Evolutionary conservation across 2,797 vertebrate genomes (phyloP).

Genomic region (Sebastes melanostomus): DNA sequence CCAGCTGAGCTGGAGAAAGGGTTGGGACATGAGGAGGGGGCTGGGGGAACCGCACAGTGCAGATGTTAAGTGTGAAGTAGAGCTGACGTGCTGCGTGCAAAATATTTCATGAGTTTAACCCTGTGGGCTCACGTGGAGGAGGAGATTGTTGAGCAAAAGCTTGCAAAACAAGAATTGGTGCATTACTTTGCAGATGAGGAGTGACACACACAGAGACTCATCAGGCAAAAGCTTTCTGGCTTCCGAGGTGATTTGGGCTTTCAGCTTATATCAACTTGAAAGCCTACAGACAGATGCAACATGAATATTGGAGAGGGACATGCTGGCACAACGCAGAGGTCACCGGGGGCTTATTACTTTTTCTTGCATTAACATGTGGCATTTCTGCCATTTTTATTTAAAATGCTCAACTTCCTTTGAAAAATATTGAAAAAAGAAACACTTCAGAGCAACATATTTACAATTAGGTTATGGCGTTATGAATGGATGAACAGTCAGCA

Average conservation of each 20-base stretch:
- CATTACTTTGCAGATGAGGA: conserved; percentile 50
- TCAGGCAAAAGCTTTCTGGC: conserved; percentile 57
- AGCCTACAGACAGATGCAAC: conserved; percentile 27
- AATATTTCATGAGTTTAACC: conserved; percentile 48
- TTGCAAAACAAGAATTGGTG: conserved; percentile 31
- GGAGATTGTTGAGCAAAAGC: conserved; percentile 16
- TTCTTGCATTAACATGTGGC: background rate
- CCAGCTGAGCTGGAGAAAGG: conserved; percentile 68
- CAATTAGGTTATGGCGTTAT: background rate
- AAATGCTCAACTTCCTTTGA: background rate
- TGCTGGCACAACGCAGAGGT: conserved; percentile 7
- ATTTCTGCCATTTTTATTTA: background rate
- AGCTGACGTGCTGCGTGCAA: conserved; percentile 48
- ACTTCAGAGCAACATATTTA: background rate
- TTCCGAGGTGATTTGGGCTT: conserved; percentile 48
- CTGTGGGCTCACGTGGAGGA: conserved; percentile 16
- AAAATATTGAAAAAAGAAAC: background rate
- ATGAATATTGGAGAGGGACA: conserved; percentile 23
- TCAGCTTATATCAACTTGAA: conserved; percentile 49
- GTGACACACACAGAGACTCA: conserved; percentile 43
- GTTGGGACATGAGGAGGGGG: conserved; percentile 41
- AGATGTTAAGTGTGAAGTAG: conserved; percentile 67
- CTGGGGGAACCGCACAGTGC: conserved; percentile 24
- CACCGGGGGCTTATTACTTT: background rate
- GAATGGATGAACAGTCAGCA: background rate